Evolutionary conservation across 2,113 vertebrate species (phyloP).

Genomic region (Dipodomys ordii): DNA sequence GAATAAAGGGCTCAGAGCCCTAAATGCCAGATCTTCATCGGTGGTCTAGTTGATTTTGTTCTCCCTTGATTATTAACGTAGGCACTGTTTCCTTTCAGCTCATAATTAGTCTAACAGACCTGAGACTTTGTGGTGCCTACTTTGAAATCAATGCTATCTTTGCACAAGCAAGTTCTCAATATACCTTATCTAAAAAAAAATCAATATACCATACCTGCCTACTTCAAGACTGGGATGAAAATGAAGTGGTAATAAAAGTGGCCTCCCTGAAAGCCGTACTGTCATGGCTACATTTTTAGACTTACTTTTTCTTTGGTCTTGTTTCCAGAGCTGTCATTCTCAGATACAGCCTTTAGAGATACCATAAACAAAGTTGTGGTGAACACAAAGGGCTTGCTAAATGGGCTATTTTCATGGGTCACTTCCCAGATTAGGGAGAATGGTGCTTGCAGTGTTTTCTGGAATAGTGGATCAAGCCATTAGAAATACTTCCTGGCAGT

Average conservation of each 20-base stretch:
- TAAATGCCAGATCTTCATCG: background rate
- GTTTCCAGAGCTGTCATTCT: background rate
- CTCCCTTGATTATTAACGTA: background rate
- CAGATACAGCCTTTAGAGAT: background rate
- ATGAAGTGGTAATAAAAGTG: background rate
- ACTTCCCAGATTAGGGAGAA: background rate
- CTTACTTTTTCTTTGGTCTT: background rate
- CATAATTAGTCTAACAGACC: background rate
- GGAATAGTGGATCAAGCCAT: background rate
- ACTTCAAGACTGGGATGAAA: background rate
- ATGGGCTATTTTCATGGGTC: too few relatives aligned
- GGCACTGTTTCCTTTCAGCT: background rate
- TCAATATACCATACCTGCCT: too few relatives aligned
- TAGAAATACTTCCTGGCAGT: background rate
- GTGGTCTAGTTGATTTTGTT: background rate
- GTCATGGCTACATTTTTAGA: background rate
- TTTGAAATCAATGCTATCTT: conserved; percentile 7
- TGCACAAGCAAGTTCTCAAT: background rate
- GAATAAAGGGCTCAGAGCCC: background rate
- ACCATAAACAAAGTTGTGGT: background rate
- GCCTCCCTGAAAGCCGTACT: too few relatives aligned
- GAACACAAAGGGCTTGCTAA: background rate
- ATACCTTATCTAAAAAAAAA: too few relatives aligned
- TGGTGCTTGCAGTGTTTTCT: background rate
- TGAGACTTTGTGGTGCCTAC: background rate